A percentile compares a stretch with the other conserved stretches of the same genome.
These are phyloP conservation scores for Myocastor coypus DNA, from an alignment of 2,113 vertebrate genomes.

Conservation along the genomic window DNA sequence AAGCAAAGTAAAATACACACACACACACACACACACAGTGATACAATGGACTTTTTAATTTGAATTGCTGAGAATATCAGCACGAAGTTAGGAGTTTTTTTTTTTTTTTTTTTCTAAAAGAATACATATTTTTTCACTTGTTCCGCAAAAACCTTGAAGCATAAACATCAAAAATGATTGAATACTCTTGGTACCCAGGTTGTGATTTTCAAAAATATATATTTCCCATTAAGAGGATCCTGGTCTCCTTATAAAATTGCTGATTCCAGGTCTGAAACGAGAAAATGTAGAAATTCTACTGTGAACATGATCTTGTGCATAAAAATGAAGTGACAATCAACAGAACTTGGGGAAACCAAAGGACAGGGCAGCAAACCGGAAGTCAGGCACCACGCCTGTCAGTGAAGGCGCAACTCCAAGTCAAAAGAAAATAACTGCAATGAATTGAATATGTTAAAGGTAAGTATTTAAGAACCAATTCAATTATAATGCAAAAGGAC, in stretches of 20 bases:
- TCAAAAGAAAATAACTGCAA: not conserved
- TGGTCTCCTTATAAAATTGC: constrained; percentile 55
- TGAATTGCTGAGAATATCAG: constrained; percentile 50
- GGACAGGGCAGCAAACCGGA: not conserved
- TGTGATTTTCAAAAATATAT: constrained; percentile 34
- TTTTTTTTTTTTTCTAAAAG: too few species aligned
- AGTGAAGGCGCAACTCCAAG: not conserved
- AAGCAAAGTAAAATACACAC: constrained; percentile 19
- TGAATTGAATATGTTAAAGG: not conserved
- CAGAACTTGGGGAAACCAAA: not conserved
- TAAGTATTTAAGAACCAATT: constrained; percentile 13
- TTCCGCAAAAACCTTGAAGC: constrained; percentile 20
- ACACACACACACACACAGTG: not conserved
- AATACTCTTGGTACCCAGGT: not conserved
- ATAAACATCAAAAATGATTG: constrained; percentile 33
- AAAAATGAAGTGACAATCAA: constrained; percentile 1
- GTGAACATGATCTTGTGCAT: not conserved
- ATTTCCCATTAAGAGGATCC: constrained; percentile 57
- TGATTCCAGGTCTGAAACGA: constrained; percentile 40
- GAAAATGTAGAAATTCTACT: constrained; percentile 7
- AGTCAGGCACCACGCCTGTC: not conserved
- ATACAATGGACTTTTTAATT: constrained; percentile 35
- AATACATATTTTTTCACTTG: constrained; percentile 42
- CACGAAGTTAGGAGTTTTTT: constrained; percentile 50
- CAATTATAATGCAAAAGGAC: not conserved